Evolutionary conservation across 2,797 vertebrate species (phyloP).

Genomic region (Ctenopoma multispine): DNA sequence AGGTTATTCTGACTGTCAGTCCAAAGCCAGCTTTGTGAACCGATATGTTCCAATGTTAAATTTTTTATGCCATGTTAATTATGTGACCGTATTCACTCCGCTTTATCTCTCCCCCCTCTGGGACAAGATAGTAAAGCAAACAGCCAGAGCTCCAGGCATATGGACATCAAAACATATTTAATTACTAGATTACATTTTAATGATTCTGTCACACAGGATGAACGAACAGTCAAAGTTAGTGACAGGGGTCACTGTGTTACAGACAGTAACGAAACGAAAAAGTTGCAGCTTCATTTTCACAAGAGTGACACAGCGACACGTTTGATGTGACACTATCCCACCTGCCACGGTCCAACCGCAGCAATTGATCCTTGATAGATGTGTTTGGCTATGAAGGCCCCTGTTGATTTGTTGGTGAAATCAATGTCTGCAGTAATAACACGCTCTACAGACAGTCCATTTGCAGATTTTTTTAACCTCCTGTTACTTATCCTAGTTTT

Average conservation of each 20-base stretch:
- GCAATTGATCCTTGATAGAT: not conserved
- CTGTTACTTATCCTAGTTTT: too few relatives aligned
- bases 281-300: not conserved
- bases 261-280: not conserved
- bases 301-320: not conserved
- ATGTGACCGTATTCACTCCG: constrained; percentile 26
- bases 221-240: constrained; percentile 7
- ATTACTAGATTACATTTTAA: constrained; percentile 10
- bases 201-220: not conserved
- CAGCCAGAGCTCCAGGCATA: constrained; percentile 1
- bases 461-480: too few relatives aligned
- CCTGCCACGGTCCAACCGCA: not conserved
- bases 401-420: not conserved
- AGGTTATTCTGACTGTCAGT: constrained; percentile 28
- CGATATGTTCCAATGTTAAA: not conserved
- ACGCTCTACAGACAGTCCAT: too few relatives aligned
- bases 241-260: not conserved
- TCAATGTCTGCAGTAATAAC: not conserved
- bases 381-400: not conserved
- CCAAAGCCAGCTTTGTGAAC: constrained; percentile 21
- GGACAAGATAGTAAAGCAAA: constrained; percentile 3
- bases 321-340: not conserved
- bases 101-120: not conserved
- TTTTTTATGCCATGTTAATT: constrained; percentile 14
- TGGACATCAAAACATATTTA: constrained; percentile 10